Conservation (phyloP, 2,888 invertebrate genomes). For the Eristalis intricaria region DNA sequence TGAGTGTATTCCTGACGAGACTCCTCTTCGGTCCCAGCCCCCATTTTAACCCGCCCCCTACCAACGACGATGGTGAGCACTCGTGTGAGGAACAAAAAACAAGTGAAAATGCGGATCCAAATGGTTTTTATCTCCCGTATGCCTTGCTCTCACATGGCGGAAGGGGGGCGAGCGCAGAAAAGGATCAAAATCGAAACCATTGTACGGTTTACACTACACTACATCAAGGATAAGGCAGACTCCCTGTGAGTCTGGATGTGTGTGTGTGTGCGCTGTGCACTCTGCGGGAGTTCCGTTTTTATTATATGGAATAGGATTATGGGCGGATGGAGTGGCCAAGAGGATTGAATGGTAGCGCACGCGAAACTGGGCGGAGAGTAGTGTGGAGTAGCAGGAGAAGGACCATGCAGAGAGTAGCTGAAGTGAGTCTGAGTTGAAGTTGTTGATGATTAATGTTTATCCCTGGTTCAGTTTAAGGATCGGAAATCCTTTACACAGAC, state of each 20-base stretch:
- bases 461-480: conserved; percentile 60
- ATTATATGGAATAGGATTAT: conserved; percentile 14
- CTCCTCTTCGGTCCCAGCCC: background rate
- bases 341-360: conserved; percentile 36
- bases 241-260: background rate
- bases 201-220: conserved; percentile 58
- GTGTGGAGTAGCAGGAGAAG: background rate
- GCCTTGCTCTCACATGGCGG: background rate
- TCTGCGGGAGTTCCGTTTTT: conserved; percentile 16
- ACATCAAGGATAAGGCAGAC: conserved; percentile 33
- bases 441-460: conserved; percentile 71
- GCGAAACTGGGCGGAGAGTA: conserved; percentile 42
- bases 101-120: background rate
- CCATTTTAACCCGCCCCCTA: background rate
- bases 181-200: conserved; percentile 47
- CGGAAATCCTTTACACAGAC: conserved; percentile 34
- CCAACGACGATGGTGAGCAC: background rate
- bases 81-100: background rate
- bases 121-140: background rate
- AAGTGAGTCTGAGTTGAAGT: conserved; percentile 20
- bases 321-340: background rate
- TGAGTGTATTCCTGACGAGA: conserved; percentile 36
- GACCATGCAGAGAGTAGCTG: background rate
- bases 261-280: too few relatives aligned
- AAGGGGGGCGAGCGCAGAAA: background rate